phyloP scores from a whole-genome alignment of 2,797 vertebrate species.

The Choloepus didactylus region DNA sequence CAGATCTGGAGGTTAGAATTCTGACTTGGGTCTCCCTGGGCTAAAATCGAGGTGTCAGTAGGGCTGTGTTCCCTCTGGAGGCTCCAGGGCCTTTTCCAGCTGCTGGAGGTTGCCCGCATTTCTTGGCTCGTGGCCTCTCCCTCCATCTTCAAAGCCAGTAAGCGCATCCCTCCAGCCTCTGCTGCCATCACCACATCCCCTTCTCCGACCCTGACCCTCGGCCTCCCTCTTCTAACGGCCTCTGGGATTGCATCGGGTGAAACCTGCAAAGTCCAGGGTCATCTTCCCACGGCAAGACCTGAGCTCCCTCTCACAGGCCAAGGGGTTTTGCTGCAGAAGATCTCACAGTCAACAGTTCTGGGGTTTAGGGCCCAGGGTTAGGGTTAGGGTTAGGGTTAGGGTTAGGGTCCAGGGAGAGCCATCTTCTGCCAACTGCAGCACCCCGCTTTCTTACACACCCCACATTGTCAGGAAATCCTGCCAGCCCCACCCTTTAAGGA shows the following conservation, averaged over 20 bases:
- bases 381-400: too few relatives aligned
- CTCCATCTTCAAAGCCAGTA: neutral
- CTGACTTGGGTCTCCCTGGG: accelerated
- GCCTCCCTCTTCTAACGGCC: neutral
- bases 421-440: neutral
- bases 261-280: accelerated
- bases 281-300: neutral
- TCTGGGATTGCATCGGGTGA: accelerated
- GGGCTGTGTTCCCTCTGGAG: neutral
- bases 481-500: too few relatives aligned
- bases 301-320: neutral
- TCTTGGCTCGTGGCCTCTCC: neutral
- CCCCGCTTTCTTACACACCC: neutral
- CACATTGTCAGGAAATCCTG: neutral
- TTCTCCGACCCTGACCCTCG: neutral
- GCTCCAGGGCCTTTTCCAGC: neutral
- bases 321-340: neutral
- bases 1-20: neutral
- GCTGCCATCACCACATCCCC: neutral
- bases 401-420: too few relatives aligned
- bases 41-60: accelerated
- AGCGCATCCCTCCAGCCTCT: accelerated
- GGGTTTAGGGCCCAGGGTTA: too few relatives aligned
- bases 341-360: neutral
- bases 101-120: too few relatives aligned